Percentiles rank a stretch among this genome's conserved stretches.
phyloP scores from a whole-genome alignment of 2,888 invertebrate genomes.

The Subacronicta megacephala region DNA sequence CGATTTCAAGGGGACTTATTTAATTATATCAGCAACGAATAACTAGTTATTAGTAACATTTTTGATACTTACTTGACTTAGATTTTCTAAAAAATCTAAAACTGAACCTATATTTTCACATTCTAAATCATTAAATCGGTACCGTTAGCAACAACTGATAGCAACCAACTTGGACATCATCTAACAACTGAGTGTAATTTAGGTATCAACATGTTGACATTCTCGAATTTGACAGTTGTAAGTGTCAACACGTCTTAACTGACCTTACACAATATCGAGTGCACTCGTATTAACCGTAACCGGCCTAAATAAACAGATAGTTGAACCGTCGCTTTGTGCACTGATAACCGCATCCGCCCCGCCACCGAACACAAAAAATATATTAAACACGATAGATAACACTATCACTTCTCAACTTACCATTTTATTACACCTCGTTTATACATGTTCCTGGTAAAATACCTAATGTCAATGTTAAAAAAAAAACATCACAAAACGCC shows the following conservation, averaged over 20 bases:
- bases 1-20: constrained; percentile 23
- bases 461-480: constrained; percentile 30
- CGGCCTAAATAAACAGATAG: constrained; percentile 75
- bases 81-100: too few species aligned
- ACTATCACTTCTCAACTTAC: constrained; percentile 56
- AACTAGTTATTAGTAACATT: neutral
- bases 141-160: neutral
- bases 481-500: constrained; percentile 25
- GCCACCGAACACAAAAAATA: constrained; percentile 66
- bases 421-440: constrained; percentile 40
- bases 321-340: constrained; percentile 59
- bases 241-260: constrained; percentile 66
- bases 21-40: constrained; percentile 2
- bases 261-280: constrained; percentile 81
- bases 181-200: constrained; percentile 10
- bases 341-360: constrained; percentile 83
- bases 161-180: too few species aligned
- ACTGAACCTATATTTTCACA: neutral
- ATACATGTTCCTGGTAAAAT: constrained; percentile 44
- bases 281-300: constrained; percentile 63
- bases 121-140: neutral
- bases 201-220: too few species aligned
- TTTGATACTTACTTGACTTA: too few species aligned
- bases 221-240: constrained; percentile 40
- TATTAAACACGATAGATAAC: constrained; percentile 75